Percentiles rank a stretch among this genome's conserved stretches.
These are phyloP conservation scores for Fragum whitleyi DNA, from an alignment of 2,888 invertebrate genomes.

Conservation along the genomic window DNA sequence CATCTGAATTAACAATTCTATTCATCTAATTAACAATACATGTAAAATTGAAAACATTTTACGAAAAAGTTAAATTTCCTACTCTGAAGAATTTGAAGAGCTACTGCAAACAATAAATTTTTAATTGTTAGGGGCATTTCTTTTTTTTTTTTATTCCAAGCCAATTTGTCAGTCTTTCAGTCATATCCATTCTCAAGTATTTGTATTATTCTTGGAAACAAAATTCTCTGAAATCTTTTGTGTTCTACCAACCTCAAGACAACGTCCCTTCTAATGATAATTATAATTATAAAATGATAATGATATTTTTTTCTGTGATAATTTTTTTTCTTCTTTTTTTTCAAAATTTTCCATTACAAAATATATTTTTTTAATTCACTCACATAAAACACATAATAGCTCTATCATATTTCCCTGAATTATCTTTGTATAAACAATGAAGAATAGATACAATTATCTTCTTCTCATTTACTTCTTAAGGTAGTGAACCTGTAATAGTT, in stretches of 20 bases:
- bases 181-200: no score
- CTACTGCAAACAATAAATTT: no score
- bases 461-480: constrained; percentile 26
- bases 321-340: constrained; percentile 59
- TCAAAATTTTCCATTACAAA: constrained; percentile 65
- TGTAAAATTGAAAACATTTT: no score
- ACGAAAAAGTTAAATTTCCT: no score
- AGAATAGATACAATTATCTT: constrained; percentile 31
- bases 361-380: constrained; percentile 66
- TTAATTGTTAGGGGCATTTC: no score
- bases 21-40: no score
- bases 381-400: constrained; percentile 46
- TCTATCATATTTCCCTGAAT: constrained; percentile 66
- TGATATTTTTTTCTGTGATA: constrained; percentile 31
- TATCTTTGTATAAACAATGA: constrained; percentile 50
- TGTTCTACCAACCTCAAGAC: not conserved
- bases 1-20: no score
- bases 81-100: no score
- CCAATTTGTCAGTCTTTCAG: no score
- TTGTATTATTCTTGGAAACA: no score
- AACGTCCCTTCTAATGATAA: constrained; percentile 9
- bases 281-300: constrained; percentile 11
- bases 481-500: no score
- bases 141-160: no score
- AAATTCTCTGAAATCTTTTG: not conserved